Conservation (phyloP, 2,888 invertebrate genomes). For the Himalopsyche kuldschensis region DNA sequence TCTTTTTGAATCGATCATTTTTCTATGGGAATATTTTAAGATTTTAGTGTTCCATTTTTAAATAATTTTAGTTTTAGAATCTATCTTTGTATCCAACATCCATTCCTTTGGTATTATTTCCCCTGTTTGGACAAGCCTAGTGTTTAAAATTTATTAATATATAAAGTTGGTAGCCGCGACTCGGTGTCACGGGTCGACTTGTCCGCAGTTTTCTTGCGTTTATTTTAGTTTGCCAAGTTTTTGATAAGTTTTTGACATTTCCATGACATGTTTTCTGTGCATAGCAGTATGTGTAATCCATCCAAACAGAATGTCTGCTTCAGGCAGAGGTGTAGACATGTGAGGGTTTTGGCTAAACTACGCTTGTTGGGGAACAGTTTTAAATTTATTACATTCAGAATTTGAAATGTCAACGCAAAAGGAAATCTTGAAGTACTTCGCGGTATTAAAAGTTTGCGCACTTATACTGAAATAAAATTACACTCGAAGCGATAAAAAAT, state of each 20-base stretch:
- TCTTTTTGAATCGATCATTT: too few relatives aligned
- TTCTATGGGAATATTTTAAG: too few relatives aligned
- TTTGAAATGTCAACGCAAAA: not conserved
- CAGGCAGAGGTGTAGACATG: not conserved
- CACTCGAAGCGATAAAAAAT: too few relatives aligned
- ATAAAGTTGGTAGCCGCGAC: not conserved
- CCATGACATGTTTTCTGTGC: not conserved
- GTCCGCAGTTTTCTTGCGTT: not conserved
- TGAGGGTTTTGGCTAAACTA: not conserved
- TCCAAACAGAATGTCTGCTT: not conserved
- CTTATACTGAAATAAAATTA: too few relatives aligned
- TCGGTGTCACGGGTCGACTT: not conserved
- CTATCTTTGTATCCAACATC: too few relatives aligned
- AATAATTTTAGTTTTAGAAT: too few relatives aligned
- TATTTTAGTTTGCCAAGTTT: not conserved
- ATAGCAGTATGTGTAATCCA: not conserved
- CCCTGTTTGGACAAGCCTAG: not conserved
- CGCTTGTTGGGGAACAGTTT: not conserved
- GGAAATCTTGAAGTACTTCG: too few relatives aligned
- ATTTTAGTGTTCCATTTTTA: too few relatives aligned
- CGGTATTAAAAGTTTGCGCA: too few relatives aligned
- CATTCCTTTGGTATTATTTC: not conserved
- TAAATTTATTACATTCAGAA: not conserved
- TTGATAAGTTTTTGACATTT: not conserved
- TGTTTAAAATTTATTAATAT: not conserved